Percentiles rank a stretch among this genome's conserved stretches.
Conservation (phyloP, 1,140 invertebrate species). For the Drosophila pseudoobscura region DNA sequence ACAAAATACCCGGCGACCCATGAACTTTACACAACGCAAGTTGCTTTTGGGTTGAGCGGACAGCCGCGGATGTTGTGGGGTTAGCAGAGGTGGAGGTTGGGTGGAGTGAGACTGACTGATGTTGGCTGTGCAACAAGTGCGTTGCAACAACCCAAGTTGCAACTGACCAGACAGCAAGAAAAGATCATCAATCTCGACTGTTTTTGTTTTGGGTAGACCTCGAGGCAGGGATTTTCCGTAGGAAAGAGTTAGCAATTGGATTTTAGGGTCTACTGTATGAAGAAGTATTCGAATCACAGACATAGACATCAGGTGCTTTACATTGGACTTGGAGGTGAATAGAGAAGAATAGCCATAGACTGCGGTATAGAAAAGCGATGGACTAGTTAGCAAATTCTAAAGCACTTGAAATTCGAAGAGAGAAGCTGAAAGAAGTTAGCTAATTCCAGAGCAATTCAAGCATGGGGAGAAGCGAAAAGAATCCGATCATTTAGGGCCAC, state of each 20-base stretch:
- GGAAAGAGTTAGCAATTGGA: too few species aligned
- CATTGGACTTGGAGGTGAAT: background rate
- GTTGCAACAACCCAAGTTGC: constrained; percentile 51
- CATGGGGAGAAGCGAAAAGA: background rate
- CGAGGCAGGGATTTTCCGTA: too few species aligned
- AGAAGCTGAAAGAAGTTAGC: constrained; percentile 1
- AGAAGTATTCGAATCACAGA: too few species aligned
- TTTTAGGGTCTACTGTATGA: too few species aligned
- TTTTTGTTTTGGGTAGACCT: too few species aligned
- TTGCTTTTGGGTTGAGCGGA: constrained; percentile 21
- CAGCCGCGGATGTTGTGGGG: background rate
- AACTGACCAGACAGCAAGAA: background rate
- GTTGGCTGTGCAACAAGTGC: constrained; percentile 41
- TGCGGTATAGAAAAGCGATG: background rate
- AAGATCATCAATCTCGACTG: background rate
- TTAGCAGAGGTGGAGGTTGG: constrained; percentile 3
- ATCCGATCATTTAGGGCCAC: constrained; percentile 1
- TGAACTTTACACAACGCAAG: constrained; percentile 71
- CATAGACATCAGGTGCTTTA: background rate
- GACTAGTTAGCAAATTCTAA: constrained; percentile 16
- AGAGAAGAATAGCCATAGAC: too few species aligned
- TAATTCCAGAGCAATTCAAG: background rate
- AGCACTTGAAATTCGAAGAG: background rate
- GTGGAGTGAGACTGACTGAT: too few species aligned
- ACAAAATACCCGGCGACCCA: constrained; percentile 61